A percentile compares a stretch with the other conserved stretches of the same genome.
Conservation (phyloP, 1,140 invertebrate species). For the Pachypeltis micranthus region DNA sequence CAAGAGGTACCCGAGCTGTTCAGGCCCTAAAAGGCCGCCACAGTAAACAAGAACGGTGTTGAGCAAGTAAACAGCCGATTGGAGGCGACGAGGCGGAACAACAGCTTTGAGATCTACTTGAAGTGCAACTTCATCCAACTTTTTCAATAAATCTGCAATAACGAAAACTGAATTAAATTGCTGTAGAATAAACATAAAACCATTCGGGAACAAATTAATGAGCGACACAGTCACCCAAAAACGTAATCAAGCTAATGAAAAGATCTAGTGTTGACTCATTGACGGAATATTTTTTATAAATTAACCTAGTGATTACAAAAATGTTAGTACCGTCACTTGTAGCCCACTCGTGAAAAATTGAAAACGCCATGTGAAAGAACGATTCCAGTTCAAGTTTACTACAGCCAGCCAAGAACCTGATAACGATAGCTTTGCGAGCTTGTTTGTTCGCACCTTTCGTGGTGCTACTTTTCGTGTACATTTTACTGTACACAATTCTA, state of each 20-base stretch:
- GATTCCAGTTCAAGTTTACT: conserved; percentile 59
- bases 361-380: conserved; percentile 76
- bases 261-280: too few species aligned
- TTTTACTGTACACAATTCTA: conserved; percentile 76
- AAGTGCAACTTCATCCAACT: conserved; percentile 31
- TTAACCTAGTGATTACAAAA: too few species aligned
- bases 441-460: conserved; percentile 54
- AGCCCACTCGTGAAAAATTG: conserved; percentile 48
- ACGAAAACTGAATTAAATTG: too few species aligned
- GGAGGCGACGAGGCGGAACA: conserved; percentile 56
- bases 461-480: conserved; percentile 53
- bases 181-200: too few species aligned
- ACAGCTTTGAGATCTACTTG: conserved; percentile 46
- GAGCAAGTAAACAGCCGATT: conserved; percentile 63
- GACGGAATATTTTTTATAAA: too few species aligned
- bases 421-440: conserved; percentile 56
- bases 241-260: too few species aligned
- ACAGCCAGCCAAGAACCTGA: conserved; percentile 74
- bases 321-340: neutral
- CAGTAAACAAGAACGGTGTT: conserved; percentile 74
- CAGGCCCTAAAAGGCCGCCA: conserved; percentile 55
- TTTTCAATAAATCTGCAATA: neutral
- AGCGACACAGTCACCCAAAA: too few species aligned
- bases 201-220: too few species aligned
- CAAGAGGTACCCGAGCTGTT: conserved; percentile 50